Evolutionary conservation across 2,797 vertebrate genomes (phyloP).

Genomic region (Chromobotia macracanthus): DNA sequence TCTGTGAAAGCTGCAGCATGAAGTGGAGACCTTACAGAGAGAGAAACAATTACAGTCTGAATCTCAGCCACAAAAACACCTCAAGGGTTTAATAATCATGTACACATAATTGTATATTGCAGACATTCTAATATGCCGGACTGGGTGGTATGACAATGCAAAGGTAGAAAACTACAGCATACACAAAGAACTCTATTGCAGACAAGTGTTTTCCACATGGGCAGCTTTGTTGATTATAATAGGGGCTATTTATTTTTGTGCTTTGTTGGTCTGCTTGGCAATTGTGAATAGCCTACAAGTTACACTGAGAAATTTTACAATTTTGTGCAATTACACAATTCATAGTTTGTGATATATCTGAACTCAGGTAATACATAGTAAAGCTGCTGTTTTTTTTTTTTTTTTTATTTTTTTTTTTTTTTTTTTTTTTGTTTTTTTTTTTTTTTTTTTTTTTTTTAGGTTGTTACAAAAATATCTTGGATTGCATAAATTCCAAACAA

Average conservation of each 20-base stretch:
- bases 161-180: neutral
- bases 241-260: neutral
- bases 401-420: too few relatives aligned
- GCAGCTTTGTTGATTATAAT: neutral
- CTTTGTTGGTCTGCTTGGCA: too few relatives aligned
- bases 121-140: neutral
- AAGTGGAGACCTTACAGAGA: slow-evolving; percentile 84
- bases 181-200: neutral
- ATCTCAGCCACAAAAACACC: neutral
- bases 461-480: too few relatives aligned
- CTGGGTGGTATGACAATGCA: neutral
- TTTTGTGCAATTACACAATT: too few relatives aligned
- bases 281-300: too few relatives aligned
- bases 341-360: too few relatives aligned
- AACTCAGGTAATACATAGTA: too few relatives aligned
- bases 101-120: neutral
- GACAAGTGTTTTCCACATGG: neutral
- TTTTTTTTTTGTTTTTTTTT: too few relatives aligned
- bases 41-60: neutral
- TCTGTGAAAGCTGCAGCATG: slow-evolving; percentile 97
- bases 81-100: neutral
- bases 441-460: too few relatives aligned
- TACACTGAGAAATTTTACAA: too few relatives aligned
- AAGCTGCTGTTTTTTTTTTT: too few relatives aligned
- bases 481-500: too few relatives aligned